Base-by-base conservation (phyloP, 2,113 vertebrate species). In the Phyllopteryx taeniolatus region DNA sequence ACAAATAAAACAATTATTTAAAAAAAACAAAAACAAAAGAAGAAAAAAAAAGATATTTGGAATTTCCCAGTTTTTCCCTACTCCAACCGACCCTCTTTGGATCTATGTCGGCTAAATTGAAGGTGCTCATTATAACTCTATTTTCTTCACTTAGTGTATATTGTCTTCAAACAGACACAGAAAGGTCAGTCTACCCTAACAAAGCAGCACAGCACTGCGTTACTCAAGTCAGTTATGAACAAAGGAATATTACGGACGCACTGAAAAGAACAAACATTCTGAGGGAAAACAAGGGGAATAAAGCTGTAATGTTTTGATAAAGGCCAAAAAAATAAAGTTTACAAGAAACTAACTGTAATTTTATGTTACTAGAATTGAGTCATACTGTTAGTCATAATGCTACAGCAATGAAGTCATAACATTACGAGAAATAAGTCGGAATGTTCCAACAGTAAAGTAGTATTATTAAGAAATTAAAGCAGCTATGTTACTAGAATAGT, bases 131-230 rank as follows among this genome's bases (percentile, higher is more conserved):
- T 9, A 59, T 0, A 42, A n/a, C 9, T 19, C 8, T 63, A 35
- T 42, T 63, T 63, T 31, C 22, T 39, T 60, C 31, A 19, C 7
- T 15, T 14, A 7, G 4, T 39, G 35, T 3, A 39, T 39, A 3
- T 3, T 39, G 35, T 8, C 13, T 17, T 39, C 33, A 62, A 35
- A 42, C 8, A 61, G 20, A 56, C 15, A 63, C 15, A 20, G 17
- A 35, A 17, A 14, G 15, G 8, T 20, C 35, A 42, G 17, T 43
- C 39, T 42, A 81, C 8, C 85, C 86, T 89, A 88, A 89, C 84
- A 63, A 63, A 63, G 0, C 39, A 20, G 5, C 39, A 64, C 22
- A 5, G 20, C 19, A 1, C 19, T 57, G 11, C 27, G 13, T 31
- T 17, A 27, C 57, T 12, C 20, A 19, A 65, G 12, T 63, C 39